Evolutionary conservation across 53 echinoderm and acorn worm genomes (phyloP).

Genomic region (Luidia sarsii): DNA sequence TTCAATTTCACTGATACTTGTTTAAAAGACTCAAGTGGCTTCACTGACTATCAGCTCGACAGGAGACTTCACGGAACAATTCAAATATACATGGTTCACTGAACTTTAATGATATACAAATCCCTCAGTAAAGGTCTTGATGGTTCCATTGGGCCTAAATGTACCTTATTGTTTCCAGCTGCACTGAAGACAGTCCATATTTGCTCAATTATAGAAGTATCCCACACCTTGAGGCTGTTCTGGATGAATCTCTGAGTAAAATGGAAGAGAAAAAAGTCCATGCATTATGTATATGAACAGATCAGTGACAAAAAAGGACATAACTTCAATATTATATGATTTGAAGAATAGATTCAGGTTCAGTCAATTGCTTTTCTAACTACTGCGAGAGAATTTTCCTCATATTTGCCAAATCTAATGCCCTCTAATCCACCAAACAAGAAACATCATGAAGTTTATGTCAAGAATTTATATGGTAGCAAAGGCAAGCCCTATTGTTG

Average conservation of each 20-base stretch:
- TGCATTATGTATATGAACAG: too few relatives aligned
- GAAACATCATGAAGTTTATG: too few relatives aligned
- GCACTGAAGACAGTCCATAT: constrained; percentile 75
- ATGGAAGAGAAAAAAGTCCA: constrained; percentile 3
- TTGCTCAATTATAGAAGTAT: constrained; percentile 65
- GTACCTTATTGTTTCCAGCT: constrained; percentile 50
- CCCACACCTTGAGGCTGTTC: constrained; percentile 75
- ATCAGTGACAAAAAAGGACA: too few relatives aligned
- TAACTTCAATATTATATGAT: too few relatives aligned
- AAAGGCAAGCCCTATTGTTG: too few relatives aligned
- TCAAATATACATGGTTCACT: not conserved
- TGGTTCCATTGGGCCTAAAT: not conserved
- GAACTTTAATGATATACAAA: not conserved
- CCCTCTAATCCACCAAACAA: too few relatives aligned
- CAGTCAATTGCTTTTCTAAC: too few relatives aligned
- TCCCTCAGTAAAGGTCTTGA: not conserved
- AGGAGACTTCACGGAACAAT: not conserved
- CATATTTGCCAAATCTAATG: too few relatives aligned
- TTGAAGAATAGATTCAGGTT: too few relatives aligned
- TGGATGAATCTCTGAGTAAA: constrained; percentile 75
- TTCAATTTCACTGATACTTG: too few relatives aligned
- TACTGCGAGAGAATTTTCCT: too few relatives aligned
- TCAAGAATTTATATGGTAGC: too few relatives aligned
- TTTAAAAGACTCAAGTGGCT: not conserved
- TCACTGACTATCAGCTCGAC: not conserved